A percentile compares a stretch with the other conserved stretches of the same genome.
phyloP scores from a whole-genome alignment of 2,888 invertebrate species.

The Tetheella fluctuosa region DNA sequence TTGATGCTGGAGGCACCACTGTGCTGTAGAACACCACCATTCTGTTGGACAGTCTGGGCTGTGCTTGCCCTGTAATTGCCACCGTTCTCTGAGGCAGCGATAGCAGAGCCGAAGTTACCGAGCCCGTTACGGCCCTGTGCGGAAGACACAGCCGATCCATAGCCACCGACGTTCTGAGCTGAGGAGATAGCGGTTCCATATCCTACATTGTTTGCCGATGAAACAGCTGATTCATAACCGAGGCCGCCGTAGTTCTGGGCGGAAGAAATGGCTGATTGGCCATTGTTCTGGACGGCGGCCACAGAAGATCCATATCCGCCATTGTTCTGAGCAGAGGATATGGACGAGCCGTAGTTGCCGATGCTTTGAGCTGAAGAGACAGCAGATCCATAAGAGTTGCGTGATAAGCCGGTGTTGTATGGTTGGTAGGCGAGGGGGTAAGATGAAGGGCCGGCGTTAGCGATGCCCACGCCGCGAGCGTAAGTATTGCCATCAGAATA shows the following conservation, averaged over 20 bases:
- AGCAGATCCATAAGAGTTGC: constrained; percentile 45
- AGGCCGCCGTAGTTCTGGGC: constrained; percentile 47
- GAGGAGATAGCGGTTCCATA: constrained; percentile 56
- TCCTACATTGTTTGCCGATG: constrained; percentile 43
- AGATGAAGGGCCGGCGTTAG: constrained; percentile 48
- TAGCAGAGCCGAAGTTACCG: constrained; percentile 46
- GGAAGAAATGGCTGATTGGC: constrained; percentile 49
- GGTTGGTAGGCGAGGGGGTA: constrained; percentile 30
- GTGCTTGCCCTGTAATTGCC: constrained; percentile 58
- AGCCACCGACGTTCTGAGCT: constrained; percentile 49
- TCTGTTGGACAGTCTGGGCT: constrained; percentile 61
- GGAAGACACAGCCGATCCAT: constrained; percentile 55
- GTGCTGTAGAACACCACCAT: constrained; percentile 50
- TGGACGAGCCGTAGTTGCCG: constrained; percentile 55
- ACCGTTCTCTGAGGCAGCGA: constrained; percentile 60
- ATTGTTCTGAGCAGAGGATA: constrained; percentile 55
- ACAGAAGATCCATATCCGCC: constrained; percentile 55
- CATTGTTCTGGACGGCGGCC: constrained; percentile 51
- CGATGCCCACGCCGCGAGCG: constrained; percentile 65
- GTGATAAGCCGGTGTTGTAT: constrained; percentile 38
- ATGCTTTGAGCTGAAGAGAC: constrained; percentile 57
- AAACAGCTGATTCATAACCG: constrained; percentile 47
- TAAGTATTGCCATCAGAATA: constrained; percentile 43
- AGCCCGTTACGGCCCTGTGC: constrained; percentile 48
- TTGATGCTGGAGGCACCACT: constrained; percentile 65